phyloP scores from a whole-genome alignment of 2,888 invertebrate species.

The Ophion slaviceki region DNA sequence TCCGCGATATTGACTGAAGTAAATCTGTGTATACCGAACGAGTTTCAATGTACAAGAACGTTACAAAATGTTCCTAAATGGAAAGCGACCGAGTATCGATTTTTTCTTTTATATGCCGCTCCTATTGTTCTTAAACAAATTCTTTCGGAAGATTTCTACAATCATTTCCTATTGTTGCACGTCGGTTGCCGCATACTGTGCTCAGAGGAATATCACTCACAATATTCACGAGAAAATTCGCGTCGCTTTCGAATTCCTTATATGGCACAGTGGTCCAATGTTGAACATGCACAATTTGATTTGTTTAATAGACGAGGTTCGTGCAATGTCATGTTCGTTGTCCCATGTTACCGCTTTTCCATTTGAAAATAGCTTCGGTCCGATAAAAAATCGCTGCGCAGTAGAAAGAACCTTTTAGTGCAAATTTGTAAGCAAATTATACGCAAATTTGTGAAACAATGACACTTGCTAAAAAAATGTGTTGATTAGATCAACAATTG shows the following conservation, averaged over 20 bases:
- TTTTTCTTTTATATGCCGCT: neutral
- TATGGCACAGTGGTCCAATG: neutral
- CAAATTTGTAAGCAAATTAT: no score
- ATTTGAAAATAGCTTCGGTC: neutral
- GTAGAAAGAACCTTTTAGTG: neutral
- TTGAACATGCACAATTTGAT: neutral
- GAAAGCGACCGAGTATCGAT: neutral
- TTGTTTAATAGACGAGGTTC: neutral
- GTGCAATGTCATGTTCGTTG: neutral
- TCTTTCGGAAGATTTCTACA: neutral
- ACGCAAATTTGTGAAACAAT: no score
- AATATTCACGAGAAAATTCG: slow-evolving; percentile 1
- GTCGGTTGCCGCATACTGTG: neutral
- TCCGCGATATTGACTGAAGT: neutral
- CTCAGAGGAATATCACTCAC: neutral
- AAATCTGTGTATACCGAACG: neutral
- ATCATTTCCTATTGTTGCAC: neutral
- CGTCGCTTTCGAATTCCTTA: neutral
- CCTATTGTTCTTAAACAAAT: neutral
- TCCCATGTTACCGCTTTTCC: neutral
- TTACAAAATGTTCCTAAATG: neutral
- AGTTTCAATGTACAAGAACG: neutral
- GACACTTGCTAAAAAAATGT: neutral
- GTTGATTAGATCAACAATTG: neutral
- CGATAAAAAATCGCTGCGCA: neutral